Evolutionary conservation across 2,797 vertebrate species (phyloP).

Genomic region (Lagothrix lagotricha): DNA sequence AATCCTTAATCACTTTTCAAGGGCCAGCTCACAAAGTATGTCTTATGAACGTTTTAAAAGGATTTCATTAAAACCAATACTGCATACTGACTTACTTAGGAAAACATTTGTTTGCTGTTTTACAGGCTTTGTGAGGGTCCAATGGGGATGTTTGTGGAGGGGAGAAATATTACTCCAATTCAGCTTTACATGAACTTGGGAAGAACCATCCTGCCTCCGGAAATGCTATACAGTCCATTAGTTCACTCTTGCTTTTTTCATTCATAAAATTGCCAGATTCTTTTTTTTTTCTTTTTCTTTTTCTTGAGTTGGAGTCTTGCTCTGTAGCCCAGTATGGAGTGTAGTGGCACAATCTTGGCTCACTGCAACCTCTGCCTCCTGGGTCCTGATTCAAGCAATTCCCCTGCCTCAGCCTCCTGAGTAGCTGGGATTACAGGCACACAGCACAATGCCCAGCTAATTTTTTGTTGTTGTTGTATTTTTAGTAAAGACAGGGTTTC

Average conservation of each 20-base stretch:
- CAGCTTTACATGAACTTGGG: not conserved
- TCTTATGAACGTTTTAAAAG: not conserved
- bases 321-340: no score
- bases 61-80: not conserved
- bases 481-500: no score
- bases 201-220: not conserved
- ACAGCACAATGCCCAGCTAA: no score
- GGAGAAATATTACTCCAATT: not conserved
- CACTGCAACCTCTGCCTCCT: no score
- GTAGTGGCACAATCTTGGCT: no score
- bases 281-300: not conserved
- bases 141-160: not conserved
- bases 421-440: no score
- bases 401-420: no score
- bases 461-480: no score
- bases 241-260: not conserved
- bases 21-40: not conserved
- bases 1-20: not conserved
- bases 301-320: no score
- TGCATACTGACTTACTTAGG: not conserved
- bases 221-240: not conserved
- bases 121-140: not conserved
- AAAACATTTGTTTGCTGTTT: not conserved
- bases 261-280: not conserved
- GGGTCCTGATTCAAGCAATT: no score